phyloP scores from a whole-genome alignment of 2,113 vertebrate genomes.

The Podarcis muralis region DNA sequence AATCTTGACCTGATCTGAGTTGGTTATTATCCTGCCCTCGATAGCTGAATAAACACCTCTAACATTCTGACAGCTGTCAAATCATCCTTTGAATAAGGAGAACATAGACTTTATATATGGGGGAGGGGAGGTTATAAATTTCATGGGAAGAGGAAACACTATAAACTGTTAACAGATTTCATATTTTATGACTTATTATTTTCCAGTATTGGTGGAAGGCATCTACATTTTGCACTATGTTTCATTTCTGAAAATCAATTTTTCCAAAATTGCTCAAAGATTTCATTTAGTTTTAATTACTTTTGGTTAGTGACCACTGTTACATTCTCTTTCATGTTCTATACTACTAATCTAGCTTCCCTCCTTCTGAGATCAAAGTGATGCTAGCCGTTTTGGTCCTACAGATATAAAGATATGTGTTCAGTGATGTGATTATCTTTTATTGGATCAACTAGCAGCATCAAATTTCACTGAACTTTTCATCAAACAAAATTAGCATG shows the following conservation, averaged over 20 bases:
- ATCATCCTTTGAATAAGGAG: not conserved
- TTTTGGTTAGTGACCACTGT: constrained; percentile 4
- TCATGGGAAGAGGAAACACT: not conserved
- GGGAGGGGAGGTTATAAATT: not conserved
- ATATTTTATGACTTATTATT: not conserved
- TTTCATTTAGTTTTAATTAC: constrained; percentile 21
- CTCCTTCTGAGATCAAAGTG: constrained; percentile 19
- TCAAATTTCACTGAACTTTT: constrained; percentile 7
- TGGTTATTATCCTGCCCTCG: not conserved
- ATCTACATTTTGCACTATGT: not conserved
- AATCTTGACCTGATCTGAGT: not conserved
- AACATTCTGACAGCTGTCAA: too few relatives aligned
- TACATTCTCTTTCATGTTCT: not conserved
- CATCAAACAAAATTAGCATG: constrained; percentile 4
- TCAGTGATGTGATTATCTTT: not conserved
- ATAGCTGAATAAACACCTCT: not conserved
- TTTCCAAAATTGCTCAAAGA: not conserved
- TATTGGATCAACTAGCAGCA: not conserved
- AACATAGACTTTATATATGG: not conserved
- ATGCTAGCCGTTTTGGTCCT: not conserved
- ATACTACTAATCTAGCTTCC: constrained; percentile 3
- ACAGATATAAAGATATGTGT: constrained; percentile 2
- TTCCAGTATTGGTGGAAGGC: not conserved
- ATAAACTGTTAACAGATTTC: not conserved
- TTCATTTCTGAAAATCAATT: not conserved